Base-by-base conservation (phyloP, 2,888 invertebrate genomes). In the Cheiracanthium punctorium region DNA sequence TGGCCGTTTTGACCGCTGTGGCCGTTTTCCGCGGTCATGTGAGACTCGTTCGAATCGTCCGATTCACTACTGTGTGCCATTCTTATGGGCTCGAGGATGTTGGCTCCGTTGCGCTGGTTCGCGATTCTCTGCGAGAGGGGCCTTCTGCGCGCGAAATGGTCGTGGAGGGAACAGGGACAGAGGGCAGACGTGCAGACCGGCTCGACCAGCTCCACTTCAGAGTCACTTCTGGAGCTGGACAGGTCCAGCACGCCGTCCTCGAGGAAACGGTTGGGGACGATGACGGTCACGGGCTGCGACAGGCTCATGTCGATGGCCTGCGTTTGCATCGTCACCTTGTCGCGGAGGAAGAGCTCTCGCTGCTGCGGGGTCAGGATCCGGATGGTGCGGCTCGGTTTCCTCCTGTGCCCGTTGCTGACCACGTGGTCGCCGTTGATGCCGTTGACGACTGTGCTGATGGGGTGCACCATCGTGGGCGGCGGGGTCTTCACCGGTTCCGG, bases 241-340 rank as follows among this genome's bases (percentile, higher is more conserved):
- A 89, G 84, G 80, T 89, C 89, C 24, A 89, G 81, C 30, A 89
- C 89, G 24, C 89, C 88, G n/a, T 89, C 88, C 2, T 77, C 79
- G 0, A 80, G 81, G 12, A 77, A 87, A 30, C 82, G n/a, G 29
- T 80, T 74, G 58, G 85, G 85, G 10, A 80, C 81, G n/a, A 80
- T 84, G 28, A 77, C 81, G 1, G 87, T 70, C 14, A 76, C 73
- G 5, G 81, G 82, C 32, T 89, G 88, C 20, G 89, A 87, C 14
- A 88, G 67, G 41, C 88, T 89, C 87, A 90, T 90, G 80, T 90
- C 89, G 20, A 90, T 86, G 5, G 90, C 89, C 69, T 90, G 89
- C 20, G 89, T 90, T 67, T 90, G 89, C 86, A 89, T 88, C 43
- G 88, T 77, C 41, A 89, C 85, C 24, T 87, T 80, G 79, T 89